Percentiles rank a stretch among this genome's conserved stretches.
phyloP scores from a whole-genome alignment of 2,888 invertebrate species.

The Megaustenia siamemsis region DNA sequence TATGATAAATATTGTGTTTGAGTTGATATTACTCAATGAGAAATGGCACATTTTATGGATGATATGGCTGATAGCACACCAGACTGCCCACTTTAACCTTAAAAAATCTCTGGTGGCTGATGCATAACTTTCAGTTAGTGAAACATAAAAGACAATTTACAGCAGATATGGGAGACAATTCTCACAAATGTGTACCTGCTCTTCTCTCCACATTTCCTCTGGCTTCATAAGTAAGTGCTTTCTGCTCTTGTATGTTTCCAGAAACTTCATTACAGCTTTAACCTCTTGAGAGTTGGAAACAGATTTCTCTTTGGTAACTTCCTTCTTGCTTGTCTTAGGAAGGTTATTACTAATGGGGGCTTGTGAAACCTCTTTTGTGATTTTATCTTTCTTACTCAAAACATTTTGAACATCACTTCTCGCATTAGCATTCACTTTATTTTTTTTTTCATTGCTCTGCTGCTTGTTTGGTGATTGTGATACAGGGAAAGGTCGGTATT shows the following conservation, averaged over 20 bases:
- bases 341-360: constrained; percentile 41
- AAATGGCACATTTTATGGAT: too few species aligned
- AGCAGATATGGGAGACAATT: not conserved
- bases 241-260: constrained; percentile 63
- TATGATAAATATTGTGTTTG: too few species aligned
- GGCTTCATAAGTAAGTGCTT: constrained; percentile 72
- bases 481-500: constrained; percentile 60
- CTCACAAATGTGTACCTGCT: constrained; percentile 61
- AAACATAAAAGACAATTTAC: not conserved
- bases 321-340: constrained; percentile 25
- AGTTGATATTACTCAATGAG: too few species aligned
- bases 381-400: not conserved
- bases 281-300: not conserved
- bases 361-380: constrained; percentile 48
- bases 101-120: too few species aligned
- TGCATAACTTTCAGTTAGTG: too few species aligned
- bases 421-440: not conserved
- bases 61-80: too few species aligned
- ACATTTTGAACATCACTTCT: constrained; percentile 9
- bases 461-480: constrained; percentile 44
- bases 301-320: constrained; percentile 1
- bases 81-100: too few species aligned
- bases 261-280: constrained; percentile 67
- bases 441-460: constrained; percentile 41
- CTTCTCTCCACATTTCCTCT: constrained; percentile 68